These are phyloP conservation scores for Terrapene triunguis DNA, from an alignment of 2,113 vertebrate species.

Conservation along the genomic window DNA sequence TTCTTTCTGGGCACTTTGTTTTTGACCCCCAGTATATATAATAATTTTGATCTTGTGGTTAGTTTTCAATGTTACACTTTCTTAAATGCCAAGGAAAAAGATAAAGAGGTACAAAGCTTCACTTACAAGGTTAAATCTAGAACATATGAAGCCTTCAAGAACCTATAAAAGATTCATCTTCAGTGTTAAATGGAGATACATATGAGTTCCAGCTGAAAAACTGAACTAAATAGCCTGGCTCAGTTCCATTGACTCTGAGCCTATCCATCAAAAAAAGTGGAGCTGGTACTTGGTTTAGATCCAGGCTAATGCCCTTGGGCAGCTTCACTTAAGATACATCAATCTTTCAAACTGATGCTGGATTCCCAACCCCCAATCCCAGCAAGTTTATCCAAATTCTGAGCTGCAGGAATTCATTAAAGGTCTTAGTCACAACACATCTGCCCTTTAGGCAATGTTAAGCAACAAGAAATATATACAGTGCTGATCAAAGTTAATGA, in stretches of 20 bases:
- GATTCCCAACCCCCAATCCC: background rate
- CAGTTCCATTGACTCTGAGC: background rate
- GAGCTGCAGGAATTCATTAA: constrained; percentile 5
- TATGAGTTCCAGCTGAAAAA: background rate
- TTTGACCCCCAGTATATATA: background rate
- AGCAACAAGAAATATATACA: background rate
- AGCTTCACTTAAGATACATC: background rate
- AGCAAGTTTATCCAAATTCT: background rate
- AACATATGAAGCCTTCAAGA: background rate
- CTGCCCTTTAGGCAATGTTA: background rate
- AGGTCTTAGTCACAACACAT: background rate
- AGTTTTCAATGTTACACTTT: background rate
- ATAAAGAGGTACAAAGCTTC: background rate
- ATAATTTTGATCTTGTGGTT: background rate
- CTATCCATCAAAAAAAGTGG: background rate
- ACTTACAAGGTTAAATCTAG: background rate
- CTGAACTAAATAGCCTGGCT: background rate
- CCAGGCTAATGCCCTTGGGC: background rate
- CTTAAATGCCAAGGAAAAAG: background rate
- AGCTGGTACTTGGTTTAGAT: background rate
- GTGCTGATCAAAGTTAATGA: background rate
- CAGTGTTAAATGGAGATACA: background rate
- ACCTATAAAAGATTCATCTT: background rate
- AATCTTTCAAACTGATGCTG: background rate
- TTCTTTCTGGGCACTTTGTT: background rate